phyloP scores from a whole-genome alignment of 2,888 invertebrate species.

The Tetheella fluctuosa region DNA sequence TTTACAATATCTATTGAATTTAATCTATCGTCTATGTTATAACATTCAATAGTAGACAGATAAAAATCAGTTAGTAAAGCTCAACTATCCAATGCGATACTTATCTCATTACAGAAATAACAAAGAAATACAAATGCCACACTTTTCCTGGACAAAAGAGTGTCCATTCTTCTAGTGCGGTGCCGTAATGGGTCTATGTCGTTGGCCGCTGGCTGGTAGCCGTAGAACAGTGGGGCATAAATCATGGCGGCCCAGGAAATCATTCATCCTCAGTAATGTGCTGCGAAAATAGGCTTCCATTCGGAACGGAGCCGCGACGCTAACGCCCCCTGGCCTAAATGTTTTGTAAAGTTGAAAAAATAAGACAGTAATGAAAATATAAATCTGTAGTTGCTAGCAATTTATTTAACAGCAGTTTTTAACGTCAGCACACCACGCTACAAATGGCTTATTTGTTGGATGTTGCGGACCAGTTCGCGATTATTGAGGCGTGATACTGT shows the following conservation, averaged over 20 bases:
- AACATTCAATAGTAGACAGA: conserved; percentile 40
- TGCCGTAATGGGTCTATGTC: conserved; percentile 71
- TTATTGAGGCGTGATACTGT: conserved; percentile 8
- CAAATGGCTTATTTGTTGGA: conserved; percentile 25
- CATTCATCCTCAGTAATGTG: conserved; percentile 82
- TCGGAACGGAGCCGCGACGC: conserved; percentile 56
- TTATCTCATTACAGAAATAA: conserved; percentile 55
- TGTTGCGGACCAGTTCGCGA: conserved; percentile 19
- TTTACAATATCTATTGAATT: too few relatives aligned
- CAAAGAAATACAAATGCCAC: conserved; percentile 75
- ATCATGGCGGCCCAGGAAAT: conserved; percentile 81
- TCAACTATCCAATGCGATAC: conserved; percentile 48
- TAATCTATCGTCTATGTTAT: conserved; percentile 9
- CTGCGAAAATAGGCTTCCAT: conserved; percentile 82
- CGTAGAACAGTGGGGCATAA: conserved; percentile 66
- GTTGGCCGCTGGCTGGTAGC: conserved; percentile 41
- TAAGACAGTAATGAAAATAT: conserved; percentile 66
- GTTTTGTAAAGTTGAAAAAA: conserved; percentile 62
- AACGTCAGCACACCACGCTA: conserved; percentile 21
- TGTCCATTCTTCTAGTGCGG: conserved; percentile 70
- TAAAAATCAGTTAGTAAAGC: conserved; percentile 40
- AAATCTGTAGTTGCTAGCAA: conserved; percentile 40
- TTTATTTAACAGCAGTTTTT: conserved; percentile 29
- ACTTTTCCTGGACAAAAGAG: conserved; percentile 69
- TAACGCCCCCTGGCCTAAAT: conserved; percentile 70